Evolutionary conservation across 2,888 invertebrate species (phyloP), one percentile per base, ranked within the genome.

Genomic region (Dryomyza anilis): DNA sequence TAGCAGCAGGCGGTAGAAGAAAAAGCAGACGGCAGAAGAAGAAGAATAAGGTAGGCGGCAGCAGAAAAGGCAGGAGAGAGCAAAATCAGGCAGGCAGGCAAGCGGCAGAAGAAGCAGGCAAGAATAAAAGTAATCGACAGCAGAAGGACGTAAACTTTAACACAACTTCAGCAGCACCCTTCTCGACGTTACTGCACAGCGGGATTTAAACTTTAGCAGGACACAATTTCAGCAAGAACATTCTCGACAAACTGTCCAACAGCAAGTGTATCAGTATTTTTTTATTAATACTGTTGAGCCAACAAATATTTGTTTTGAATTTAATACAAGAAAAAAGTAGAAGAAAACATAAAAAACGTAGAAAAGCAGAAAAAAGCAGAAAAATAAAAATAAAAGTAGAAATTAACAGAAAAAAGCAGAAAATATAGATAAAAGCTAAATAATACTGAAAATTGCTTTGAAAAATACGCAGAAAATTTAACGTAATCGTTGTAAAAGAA

Each of bases 281-380:
- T 23, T 50, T 50, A 50, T 50, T 50, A 23, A 50, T 50, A 14
- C 48, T 10, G 39, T 6, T 39, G 39, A 39, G n/a, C 14, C 39
- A 39, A 39, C 39, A 39, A 39, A 39, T 50, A 65, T 55, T 59
- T 65, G 10, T 36, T n/a, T n/a, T n/a, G n/a, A n/a, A n/a, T n/a
- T n/a, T n/a, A n/a, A n/a, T n/a, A n/a, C n/a, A n/a, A 48, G 48
- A 58, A 19, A 33, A 56, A 16, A 56, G 21, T 10, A 16, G 56
- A 21, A 21, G 27, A 19, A 21, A 36, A 33, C 12, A 33, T 8
- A 12, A 33, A 33, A 12, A 33, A 8, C 7, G 33, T 33, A 33
- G 33, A 12, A 33, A 8, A 33, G 33, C 12, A 8, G 33, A 33
- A 33, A 12, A 6, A 8, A 12, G 33, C 7, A 33, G 33, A 8